Percentiles rank a stretch among this genome's conserved stretches.
Conservation (phyloP, 2,888 invertebrate species). For the Eristalinus aeneus region DNA sequence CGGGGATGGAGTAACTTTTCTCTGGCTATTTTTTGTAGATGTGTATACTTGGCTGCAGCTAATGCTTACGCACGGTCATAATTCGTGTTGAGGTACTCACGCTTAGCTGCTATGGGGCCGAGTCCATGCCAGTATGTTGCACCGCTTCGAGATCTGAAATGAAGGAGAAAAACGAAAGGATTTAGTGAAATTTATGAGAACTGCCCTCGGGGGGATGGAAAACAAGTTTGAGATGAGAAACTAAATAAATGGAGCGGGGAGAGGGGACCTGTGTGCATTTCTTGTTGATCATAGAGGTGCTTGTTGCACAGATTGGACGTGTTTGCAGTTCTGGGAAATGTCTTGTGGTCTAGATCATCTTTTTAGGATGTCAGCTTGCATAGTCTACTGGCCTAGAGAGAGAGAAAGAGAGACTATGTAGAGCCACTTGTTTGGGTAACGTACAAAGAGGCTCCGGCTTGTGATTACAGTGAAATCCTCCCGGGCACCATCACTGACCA, state of each 20-base stretch:
- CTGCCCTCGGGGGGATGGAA: background rate
- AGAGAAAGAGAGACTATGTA: too few relatives aligned
- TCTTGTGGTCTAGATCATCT: too few relatives aligned
- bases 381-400: too few relatives aligned
- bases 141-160: slow-evolving; percentile 9
- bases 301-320: too few relatives aligned
- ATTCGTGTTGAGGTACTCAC: slow-evolving; percentile 33
- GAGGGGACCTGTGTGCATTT: background rate
- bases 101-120: slow-evolving; percentile 2
- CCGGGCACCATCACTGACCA: too few relatives aligned
- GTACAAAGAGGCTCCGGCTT: too few relatives aligned
- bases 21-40: background rate
- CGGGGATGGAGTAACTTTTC: slow-evolving; percentile 9
- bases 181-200: background rate
- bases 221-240: background rate
- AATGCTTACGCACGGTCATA: background rate
- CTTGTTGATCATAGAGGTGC: too few relatives aligned
- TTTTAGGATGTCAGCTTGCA: too few relatives aligned
- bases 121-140: slow-evolving; percentile 49
- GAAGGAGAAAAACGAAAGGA: background rate
- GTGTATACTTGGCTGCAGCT: slow-evolving; percentile 40
- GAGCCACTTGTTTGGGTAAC: too few relatives aligned
- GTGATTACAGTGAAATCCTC: too few relatives aligned
- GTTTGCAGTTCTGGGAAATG: too few relatives aligned
- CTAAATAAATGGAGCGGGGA: background rate